Evolutionary conservation across 2,888 invertebrate genomes (phyloP).

Genomic region (Eilema griseolum): DNA sequence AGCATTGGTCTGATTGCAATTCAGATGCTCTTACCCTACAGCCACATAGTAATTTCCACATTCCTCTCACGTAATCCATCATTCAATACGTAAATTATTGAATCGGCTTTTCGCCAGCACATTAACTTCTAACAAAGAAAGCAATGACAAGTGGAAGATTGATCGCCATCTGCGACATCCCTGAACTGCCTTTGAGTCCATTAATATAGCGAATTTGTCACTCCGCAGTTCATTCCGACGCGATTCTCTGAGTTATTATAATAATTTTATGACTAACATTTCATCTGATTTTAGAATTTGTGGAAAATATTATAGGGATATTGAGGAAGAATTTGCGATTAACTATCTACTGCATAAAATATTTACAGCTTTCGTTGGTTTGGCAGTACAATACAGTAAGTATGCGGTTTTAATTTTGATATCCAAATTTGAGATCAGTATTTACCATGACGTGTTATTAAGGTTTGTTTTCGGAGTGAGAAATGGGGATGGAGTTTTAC

Average conservation of each 20-base stretch:
- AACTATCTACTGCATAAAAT: neutral
- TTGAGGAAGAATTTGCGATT: slow-evolving; percentile 3
- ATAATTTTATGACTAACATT: slow-evolving; percentile 58
- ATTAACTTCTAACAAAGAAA: slow-evolving; percentile 41
- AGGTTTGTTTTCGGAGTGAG: no score
- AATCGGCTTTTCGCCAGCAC: slow-evolving; percentile 29
- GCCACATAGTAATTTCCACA: neutral
- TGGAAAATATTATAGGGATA: slow-evolving; percentile 29
- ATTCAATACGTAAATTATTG: slow-evolving; percentile 8
- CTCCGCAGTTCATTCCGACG: slow-evolving; percentile 63
- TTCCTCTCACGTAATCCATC: neutral
- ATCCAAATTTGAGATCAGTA: no score
- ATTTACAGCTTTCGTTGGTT: neutral
- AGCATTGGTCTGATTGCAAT: neutral
- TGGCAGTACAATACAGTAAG: neutral
- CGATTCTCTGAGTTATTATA: slow-evolving; percentile 61
- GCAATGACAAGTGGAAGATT: slow-evolving; percentile 31
- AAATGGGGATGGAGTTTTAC: no score
- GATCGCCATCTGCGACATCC: slow-evolving; percentile 52
- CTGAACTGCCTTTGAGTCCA: slow-evolving; percentile 58
- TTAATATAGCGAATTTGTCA: slow-evolving; percentile 75
- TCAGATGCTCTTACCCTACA: no score
- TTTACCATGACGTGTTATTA: neutral
- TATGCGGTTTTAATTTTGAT: no score
- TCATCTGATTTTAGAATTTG: slow-evolving; percentile 39